A percentile compares a stretch with the other conserved stretches of the same genome.
These are phyloP conservation scores for Anthoptus insignis DNA, from an alignment of 2,888 invertebrate genomes.

Conservation along the genomic window DNA sequence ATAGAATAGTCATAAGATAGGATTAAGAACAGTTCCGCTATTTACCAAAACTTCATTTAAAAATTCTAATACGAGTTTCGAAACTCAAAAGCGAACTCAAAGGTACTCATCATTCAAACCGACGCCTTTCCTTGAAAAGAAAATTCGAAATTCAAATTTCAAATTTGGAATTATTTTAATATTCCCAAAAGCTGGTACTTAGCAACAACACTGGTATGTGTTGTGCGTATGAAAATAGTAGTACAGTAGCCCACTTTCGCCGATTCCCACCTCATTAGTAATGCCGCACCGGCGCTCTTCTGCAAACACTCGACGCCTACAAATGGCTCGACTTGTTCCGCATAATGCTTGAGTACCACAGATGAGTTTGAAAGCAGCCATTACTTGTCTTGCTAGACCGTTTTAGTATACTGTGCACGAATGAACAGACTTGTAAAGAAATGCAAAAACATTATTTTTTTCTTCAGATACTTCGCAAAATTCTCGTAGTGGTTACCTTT, in stretches of 20 bases:
- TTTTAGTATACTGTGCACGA: constrained; percentile 26
- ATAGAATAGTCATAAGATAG: too few species aligned
- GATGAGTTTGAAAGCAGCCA: constrained; percentile 51
- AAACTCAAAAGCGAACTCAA: neutral
- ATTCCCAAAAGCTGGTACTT: constrained; percentile 1
- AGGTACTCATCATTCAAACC: neutral
- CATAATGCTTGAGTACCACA: constrained; percentile 56
- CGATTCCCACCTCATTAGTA: constrained; percentile 76
- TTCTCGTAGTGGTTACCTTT: too few species aligned
- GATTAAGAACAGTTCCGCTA: too few species aligned
- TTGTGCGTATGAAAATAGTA: constrained; percentile 56
- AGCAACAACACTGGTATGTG: constrained; percentile 12
- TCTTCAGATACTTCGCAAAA: neutral
- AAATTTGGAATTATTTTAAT: too few species aligned
- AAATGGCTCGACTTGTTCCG: constrained; percentile 67
- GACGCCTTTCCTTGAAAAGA: neutral
- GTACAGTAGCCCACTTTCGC: constrained; percentile 67
- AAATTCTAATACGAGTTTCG: neutral
- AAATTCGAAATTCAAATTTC: neutral
- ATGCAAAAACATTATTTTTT: neutral
- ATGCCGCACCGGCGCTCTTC: constrained; percentile 72
- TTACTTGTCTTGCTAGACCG: constrained; percentile 40
- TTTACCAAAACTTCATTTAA: too few species aligned
- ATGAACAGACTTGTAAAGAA: neutral
- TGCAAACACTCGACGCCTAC: constrained; percentile 76